A percentile compares a stretch with the other conserved stretches of the same genome.
Evolutionary conservation across 2,113 vertebrate species (phyloP).

Genomic region (Chinchilla lanigera): DNA sequence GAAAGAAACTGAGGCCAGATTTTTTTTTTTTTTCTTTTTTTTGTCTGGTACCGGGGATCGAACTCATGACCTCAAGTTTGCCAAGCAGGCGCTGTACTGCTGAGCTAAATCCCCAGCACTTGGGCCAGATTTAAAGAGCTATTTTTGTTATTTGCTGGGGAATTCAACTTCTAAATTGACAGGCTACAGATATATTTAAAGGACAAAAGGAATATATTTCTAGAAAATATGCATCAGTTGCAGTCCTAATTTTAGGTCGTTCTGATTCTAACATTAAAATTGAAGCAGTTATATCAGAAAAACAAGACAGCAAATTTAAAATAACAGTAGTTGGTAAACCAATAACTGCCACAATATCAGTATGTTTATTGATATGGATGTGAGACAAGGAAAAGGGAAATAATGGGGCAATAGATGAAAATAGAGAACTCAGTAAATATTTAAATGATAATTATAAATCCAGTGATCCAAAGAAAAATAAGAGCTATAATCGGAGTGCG

Average conservation of each 20-base stretch:
- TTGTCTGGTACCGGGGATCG: too few relatives aligned
- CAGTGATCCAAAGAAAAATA: background rate
- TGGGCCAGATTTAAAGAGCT: background rate
- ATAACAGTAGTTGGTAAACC: background rate
- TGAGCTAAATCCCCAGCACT: too few relatives aligned
- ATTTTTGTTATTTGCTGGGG: background rate
- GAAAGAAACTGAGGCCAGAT: too few relatives aligned
- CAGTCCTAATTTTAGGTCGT: background rate
- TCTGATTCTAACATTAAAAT: background rate
- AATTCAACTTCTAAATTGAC: background rate
- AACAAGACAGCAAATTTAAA: background rate
- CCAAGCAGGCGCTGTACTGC: too few relatives aligned
- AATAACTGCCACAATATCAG: background rate
- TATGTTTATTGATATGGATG: background rate
- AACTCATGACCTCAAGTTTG: too few relatives aligned
- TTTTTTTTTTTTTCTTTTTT: too few relatives aligned
- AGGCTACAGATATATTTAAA: background rate
- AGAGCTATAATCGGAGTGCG: background rate
- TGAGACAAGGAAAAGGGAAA: background rate
- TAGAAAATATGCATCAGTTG: background rate
- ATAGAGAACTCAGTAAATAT: background rate
- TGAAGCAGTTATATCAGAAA: background rate
- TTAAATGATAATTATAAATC: background rate
- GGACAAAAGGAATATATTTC: background rate
- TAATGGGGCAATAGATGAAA: background rate